Conservation (phyloP, 2,888 invertebrate species). For the Altica lythri region DNA sequence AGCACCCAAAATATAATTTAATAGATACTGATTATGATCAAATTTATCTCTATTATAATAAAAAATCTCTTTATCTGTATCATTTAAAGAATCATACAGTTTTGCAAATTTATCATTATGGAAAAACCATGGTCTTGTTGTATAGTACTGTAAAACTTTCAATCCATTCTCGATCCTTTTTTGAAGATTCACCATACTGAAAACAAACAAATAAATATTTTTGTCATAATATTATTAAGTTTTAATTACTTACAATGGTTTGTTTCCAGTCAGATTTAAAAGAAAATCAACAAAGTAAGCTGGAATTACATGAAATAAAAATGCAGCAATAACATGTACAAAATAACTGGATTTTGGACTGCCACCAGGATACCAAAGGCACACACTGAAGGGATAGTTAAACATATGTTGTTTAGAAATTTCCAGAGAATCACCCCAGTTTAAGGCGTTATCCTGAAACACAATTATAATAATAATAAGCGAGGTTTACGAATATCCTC, state of each 20-base stretch:
- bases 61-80: conserved; percentile 66
- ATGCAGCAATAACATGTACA: conserved; percentile 67
- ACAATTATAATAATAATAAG: too few species aligned
- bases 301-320: conserved; percentile 76
- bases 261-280: conserved; percentile 69
- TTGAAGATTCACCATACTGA: conserved; percentile 69
- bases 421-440: conserved; percentile 83
- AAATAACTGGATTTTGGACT: conserved; percentile 70
- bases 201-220: conserved; percentile 38
- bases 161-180: conserved; percentile 66
- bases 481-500: too few species aligned
- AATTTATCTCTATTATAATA: conserved; percentile 61
- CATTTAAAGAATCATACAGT: conserved; percentile 60
- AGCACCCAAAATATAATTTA: conserved; percentile 79
- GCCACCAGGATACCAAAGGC: conserved; percentile 81
- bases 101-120: conserved; percentile 65
- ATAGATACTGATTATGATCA: conserved; percentile 69
- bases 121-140: conserved; percentile 81
- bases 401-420: conserved; percentile 65
- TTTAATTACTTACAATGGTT: conserved; percentile 71
- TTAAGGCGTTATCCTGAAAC: conserved; percentile 70
- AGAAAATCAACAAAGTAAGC: conserved; percentile 77
- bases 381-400: conserved; percentile 75
- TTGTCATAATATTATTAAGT: not conserved
- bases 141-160: conserved; percentile 76